phyloP scores from a whole-genome alignment of 2,797 vertebrate species.

The Phrynocephalus guinanensis region DNA sequence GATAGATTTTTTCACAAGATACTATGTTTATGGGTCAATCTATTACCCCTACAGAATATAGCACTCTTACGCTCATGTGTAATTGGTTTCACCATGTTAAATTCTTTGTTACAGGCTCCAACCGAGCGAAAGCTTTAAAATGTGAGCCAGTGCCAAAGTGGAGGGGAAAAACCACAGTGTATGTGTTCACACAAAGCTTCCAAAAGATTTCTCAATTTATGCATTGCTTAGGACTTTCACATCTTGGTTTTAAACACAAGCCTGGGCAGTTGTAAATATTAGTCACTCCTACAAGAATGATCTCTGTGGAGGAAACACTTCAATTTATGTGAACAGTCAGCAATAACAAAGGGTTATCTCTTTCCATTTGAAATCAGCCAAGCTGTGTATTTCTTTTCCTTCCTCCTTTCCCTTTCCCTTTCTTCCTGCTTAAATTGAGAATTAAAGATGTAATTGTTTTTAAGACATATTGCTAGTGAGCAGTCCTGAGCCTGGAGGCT shows the following conservation, averaged over 20 bases:
- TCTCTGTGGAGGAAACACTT: constrained; percentile 9
- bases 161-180: constrained; percentile 3
- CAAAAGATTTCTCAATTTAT: constrained; percentile 35
- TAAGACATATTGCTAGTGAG: constrained; percentile 36
- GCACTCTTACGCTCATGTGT: too few relatives aligned
- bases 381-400: neutral
- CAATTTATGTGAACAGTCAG: constrained; percentile 28
- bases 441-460: constrained; percentile 52
- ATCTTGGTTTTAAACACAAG: constrained; percentile 15
- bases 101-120: neutral
- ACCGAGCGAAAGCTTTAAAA: neutral
- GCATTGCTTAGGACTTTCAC: constrained; percentile 21
- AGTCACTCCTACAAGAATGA: constrained; percentile 28
- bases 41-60: too few relatives aligned
- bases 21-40: neutral
- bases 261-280: constrained; percentile 31
- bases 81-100: neutral
- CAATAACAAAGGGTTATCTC: constrained; percentile 26
- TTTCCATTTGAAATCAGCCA: constrained; percentile 22
- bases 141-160: neutral
- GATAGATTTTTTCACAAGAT: neutral
- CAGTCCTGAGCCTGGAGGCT: neutral
- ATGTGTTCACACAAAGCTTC: neutral
- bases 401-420: neutral
- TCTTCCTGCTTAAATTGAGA: constrained; percentile 25